A percentile compares a stretch with the other conserved stretches of the same genome.
These are phyloP conservation scores for Torymus aiolomorphi DNA, from an alignment of 2,888 invertebrate genomes.

Conservation along the genomic window DNA sequence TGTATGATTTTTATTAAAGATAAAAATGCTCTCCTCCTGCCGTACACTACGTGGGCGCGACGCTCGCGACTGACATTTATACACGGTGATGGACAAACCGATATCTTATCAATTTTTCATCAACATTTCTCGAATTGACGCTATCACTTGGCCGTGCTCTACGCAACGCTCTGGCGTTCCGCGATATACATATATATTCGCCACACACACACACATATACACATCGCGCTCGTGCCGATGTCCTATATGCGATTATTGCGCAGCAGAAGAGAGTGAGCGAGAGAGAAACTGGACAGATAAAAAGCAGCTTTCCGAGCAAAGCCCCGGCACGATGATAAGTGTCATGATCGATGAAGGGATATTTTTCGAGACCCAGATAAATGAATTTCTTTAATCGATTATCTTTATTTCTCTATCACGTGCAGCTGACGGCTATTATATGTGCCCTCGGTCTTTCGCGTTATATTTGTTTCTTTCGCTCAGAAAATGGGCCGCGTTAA, in stretches of 20 bases:
- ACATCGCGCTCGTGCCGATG: background rate
- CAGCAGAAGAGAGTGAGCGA: background rate
- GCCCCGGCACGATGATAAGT: background rate
- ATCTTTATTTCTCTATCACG: background rate
- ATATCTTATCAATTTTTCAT: slow-evolving; percentile 52
- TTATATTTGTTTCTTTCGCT: too few species aligned
- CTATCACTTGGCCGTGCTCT: slow-evolving; percentile 11
- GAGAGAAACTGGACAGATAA: slow-evolving; percentile 12
- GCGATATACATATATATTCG: slow-evolving; percentile 20
- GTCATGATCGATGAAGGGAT: slow-evolving; percentile 34
- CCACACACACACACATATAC: too few species aligned
- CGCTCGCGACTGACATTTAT: too few species aligned
- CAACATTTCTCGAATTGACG: slow-evolving; percentile 36
- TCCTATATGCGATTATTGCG: slow-evolving; percentile 15
- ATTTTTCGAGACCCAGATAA: slow-evolving; percentile 4
- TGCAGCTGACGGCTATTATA: background rate
- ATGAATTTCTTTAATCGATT: slow-evolving; percentile 33
- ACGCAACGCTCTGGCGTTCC: background rate
- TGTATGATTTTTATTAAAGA: slow-evolving; percentile 18
- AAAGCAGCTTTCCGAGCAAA: slow-evolving; percentile 8
- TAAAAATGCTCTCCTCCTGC: slow-evolving; percentile 4
- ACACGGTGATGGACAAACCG: slow-evolving; percentile 30
- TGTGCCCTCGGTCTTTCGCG: too few species aligned
- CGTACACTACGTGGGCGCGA: too few species aligned
- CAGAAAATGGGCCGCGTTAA: too few species aligned